A percentile compares a stretch with the other conserved stretches of the same genome.
Conservation (phyloP, 2,888 invertebrate species). For the Leucophora obtusa region DNA sequence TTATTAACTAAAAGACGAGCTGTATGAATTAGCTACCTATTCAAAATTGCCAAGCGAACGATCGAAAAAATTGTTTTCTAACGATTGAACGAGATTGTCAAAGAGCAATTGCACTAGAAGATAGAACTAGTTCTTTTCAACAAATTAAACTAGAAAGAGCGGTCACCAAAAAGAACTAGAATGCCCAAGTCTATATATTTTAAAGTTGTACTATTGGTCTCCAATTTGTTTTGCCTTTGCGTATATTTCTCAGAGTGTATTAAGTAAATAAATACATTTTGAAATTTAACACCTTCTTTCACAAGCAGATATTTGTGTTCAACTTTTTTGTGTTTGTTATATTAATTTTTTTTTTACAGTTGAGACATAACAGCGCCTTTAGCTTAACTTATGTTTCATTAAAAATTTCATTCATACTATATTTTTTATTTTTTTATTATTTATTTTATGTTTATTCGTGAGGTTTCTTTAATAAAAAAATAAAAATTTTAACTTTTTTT, state of each 20-base stretch:
- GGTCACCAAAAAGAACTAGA: no score
- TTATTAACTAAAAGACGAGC: no score
- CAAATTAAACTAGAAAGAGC: no score
- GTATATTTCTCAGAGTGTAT: neutral
- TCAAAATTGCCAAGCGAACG: no score
- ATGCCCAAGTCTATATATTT: no score
- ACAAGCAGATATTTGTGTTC: slow-evolving; percentile 66
- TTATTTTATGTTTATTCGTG: slow-evolving; percentile 50
- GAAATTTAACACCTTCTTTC: slow-evolving; percentile 74
- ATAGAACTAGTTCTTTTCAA: no score
- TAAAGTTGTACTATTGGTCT: no score
- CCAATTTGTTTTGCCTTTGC: neutral
- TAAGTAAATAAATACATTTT: slow-evolving; percentile 48
- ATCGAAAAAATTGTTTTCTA: no score
- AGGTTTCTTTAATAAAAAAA: slow-evolving; percentile 54
- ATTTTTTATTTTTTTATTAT: slow-evolving; percentile 33
- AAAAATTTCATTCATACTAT: slow-evolving; percentile 62
- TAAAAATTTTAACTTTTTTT: slow-evolving; percentile 25
- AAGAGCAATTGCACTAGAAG: no score
- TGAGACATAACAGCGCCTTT: slow-evolving; percentile 38
- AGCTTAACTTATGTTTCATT: slow-evolving; percentile 56
- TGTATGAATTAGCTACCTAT: no score
- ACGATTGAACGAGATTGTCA: no score
- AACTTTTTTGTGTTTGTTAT: neutral
- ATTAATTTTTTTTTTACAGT: slow-evolving; percentile 7